A percentile compares a stretch with the other conserved stretches of the same genome.
These are phyloP conservation scores for Dendroctonus ponderosae DNA, from an alignment of 1,140 invertebrate species.

Conservation along the genomic window DNA sequence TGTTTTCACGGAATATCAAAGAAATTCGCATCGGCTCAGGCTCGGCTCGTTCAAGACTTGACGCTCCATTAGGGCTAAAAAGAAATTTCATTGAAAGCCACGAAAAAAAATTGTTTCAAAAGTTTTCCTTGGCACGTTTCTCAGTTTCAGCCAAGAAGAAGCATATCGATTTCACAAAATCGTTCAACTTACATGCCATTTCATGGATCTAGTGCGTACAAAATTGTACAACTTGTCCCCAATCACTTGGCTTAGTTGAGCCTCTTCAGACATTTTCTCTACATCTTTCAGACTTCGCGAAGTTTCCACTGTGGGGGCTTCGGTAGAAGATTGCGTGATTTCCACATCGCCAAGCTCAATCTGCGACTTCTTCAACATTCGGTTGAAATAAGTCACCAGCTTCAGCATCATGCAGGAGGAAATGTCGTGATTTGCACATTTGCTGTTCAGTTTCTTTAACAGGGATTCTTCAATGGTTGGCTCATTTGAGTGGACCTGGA, in stretches of 20 bases:
- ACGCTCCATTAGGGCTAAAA: no score
- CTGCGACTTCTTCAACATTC: constrained; percentile 73
- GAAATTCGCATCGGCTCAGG: no score
- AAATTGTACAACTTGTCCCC: constrained; percentile 72
- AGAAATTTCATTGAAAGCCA: no score
- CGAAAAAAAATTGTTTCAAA: no score
- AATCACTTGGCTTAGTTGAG: constrained; percentile 67
- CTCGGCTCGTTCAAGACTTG: no score
- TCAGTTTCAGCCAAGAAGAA: no score
- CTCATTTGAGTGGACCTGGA: constrained; percentile 46
- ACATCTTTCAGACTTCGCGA: constrained; percentile 46
- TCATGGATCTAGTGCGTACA: constrained; percentile 66
- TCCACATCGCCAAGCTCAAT: constrained; percentile 74
- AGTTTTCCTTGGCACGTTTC: no score
- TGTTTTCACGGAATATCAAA: no score
- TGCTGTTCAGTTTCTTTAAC: constrained; percentile 68
- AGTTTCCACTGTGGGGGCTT: constrained; percentile 37
- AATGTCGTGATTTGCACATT: constrained; percentile 72
- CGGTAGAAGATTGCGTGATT: constrained; percentile 60
- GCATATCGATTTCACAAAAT: background rate
- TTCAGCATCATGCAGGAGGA: constrained; percentile 78
- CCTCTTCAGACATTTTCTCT: constrained; percentile 60
- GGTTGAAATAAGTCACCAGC: constrained; percentile 76
- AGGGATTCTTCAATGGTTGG: constrained; percentile 63
- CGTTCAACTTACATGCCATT: constrained; percentile 55